Percentiles rank a stretch among this genome's conserved stretches.
These are phyloP conservation scores for Blastomussa wellsi DNA, from an alignment of 92 coral and sea anemone genomes.

Conservation along the genomic window DNA sequence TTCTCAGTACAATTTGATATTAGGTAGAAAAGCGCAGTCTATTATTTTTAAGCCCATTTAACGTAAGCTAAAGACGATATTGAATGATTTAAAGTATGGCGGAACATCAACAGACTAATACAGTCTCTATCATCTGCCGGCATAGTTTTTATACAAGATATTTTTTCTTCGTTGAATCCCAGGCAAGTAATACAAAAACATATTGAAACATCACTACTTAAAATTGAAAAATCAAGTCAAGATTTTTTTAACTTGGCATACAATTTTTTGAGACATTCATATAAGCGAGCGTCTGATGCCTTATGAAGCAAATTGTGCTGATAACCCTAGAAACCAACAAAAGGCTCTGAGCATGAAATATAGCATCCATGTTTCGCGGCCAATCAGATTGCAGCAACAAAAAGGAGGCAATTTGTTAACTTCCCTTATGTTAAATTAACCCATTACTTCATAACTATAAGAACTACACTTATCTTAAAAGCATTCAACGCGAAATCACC, in stretches of 20 bases:
- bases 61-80: background rate
- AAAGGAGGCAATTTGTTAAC: conserved; percentile 8
- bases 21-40: background rate
- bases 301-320: background rate
- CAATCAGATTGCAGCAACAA: conserved; percentile 25
- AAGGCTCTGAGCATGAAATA: background rate
- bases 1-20: background rate
- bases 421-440: background rate
- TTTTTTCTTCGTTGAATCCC: background rate
- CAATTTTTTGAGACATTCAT: background rate
- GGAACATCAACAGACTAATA: background rate
- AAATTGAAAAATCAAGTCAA: background rate
- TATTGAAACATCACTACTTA: background rate
- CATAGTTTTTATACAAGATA: background rate
- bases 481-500: background rate
- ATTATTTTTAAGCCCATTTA: background rate
- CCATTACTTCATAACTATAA: conserved; percentile 8
- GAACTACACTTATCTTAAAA: background rate
- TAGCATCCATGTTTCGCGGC: background rate
- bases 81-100: background rate
- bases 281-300: background rate
- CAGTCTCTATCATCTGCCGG: background rate
- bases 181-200: background rate
- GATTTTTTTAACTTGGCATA: background rate
- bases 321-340: background rate